Percentiles rank a stretch among this genome's conserved stretches.
These are phyloP conservation scores for Sciurus carolinensis DNA, from an alignment of 2,797 vertebrate species.

Conservation along the genomic window DNA sequence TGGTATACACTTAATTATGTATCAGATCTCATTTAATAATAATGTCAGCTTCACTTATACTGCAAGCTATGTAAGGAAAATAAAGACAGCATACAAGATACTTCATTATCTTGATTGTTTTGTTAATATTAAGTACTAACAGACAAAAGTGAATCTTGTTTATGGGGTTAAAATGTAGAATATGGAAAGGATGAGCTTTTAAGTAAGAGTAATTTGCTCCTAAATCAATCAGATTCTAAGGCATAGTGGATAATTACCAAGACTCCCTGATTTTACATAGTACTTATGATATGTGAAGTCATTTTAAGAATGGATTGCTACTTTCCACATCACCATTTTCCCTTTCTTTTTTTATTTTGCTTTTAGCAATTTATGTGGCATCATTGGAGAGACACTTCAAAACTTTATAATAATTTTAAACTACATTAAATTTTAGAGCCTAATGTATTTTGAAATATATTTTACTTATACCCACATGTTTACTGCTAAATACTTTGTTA, in stretches of 20 bases:
- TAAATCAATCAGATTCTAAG: constrained; percentile 41
- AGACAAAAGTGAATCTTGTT: constrained; percentile 37
- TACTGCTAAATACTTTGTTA: constrained; percentile 66
- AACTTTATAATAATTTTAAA: constrained; percentile 70
- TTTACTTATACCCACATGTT: constrained; percentile 71
- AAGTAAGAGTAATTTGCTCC: constrained; percentile 38
- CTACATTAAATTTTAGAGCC: constrained; percentile 70
- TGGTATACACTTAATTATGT: constrained; percentile 57
- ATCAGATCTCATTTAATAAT: constrained; percentile 67
- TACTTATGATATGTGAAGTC: neutral
- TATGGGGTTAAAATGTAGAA: constrained; percentile 20
- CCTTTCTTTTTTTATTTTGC: neutral
- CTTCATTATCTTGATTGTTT: neutral
- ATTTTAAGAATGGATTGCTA: constrained; percentile 46
- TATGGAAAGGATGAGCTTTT: neutral
- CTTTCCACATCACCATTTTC: neutral
- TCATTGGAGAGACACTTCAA: constrained; percentile 68
- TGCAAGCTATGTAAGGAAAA: constrained; percentile 38
- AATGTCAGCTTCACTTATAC: constrained; percentile 56
- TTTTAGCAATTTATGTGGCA: constrained; percentile 73
- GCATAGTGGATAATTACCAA: constrained; percentile 23
- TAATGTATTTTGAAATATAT: constrained; percentile 71
- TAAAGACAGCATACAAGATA: neutral
- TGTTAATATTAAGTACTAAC: constrained; percentile 24
- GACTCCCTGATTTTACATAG: neutral